Conservation (phyloP, 2,797 vertebrate species). For the Sorex maritimensis region DNA sequence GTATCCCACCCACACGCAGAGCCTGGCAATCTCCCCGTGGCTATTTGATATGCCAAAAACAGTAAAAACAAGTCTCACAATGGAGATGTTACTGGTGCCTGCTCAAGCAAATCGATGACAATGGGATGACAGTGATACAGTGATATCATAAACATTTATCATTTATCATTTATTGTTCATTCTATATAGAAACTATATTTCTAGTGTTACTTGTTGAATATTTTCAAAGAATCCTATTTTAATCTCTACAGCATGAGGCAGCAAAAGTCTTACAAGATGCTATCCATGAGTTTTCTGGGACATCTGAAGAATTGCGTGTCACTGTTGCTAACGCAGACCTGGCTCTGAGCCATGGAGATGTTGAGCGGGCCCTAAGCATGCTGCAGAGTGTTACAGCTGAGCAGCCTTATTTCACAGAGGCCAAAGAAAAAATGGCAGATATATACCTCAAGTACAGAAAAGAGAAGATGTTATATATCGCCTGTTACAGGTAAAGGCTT, state of each 20-base stretch:
- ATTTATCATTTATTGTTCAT: conserved; percentile 32
- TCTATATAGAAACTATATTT: conserved; percentile 9
- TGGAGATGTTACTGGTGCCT: too few species aligned
- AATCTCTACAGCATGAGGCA: conserved; percentile 95
- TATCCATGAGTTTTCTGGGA: conserved; percentile 98
- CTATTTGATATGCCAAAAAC: too few species aligned
- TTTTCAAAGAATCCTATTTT: conserved; percentile 66
- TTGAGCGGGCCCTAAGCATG: conserved; percentile 96
- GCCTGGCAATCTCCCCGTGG: too few species aligned
- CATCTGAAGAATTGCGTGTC: conserved; percentile 95
- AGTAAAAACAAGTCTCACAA: too few species aligned
- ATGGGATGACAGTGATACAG: too few species aligned
- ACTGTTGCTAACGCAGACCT: conserved; percentile 97
- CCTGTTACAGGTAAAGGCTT: conserved; percentile 95
- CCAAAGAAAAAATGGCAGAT: conserved; percentile 98
- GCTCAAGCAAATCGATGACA: too few species aligned
- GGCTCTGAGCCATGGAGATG: conserved; percentile 95
- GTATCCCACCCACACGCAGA: too few species aligned
- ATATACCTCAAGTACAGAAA: conserved; percentile 97
- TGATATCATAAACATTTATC: too few species aligned
- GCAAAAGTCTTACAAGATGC: conserved; percentile 98
- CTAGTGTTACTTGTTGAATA: conserved; percentile 11
- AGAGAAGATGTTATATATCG: conserved; percentile 96
- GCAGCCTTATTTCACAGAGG: conserved; percentile 96
- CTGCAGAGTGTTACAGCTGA: conserved; percentile 95